Evolutionary conservation across 2,888 invertebrate species (phyloP), one percentile per base, ranked within the genome.

Genomic region (Xestia xanthographa): DNA sequence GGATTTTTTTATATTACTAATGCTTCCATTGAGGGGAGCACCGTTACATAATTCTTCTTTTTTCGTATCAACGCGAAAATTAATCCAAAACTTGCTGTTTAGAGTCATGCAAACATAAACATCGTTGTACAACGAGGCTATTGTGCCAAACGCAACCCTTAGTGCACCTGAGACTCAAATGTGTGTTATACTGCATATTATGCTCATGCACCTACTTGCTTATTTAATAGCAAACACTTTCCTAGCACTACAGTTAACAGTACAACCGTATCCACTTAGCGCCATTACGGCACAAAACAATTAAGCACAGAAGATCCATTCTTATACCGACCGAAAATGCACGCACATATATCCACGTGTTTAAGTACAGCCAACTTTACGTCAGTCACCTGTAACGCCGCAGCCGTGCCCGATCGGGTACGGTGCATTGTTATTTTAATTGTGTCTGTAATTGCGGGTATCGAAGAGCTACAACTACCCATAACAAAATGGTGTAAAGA

Each of bases 241-340:
- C 3, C 20, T 14, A 43, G 60, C 56, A 74, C 74, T 75, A 72
- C 58, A 75, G 34, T 69, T 66, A 77, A 77, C 65, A 75, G 67
- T 41, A 77, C 65, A 70, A 48, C 77, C 26, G 43, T 72, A 74
- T 60, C 80, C 80, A 85, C 80, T 85, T 76, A 83, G 38, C 66
- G 66, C 72, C 76, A 83, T 85, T 75, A 80, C 26, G 65, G 70
- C 58, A 58, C 29, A 58, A 58, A 11, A 41, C 20, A 20, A 1
- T 3, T 9, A 48, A 0, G 1, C 2, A 12, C 53, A 58, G 58
- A 58, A 58, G 29, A 0, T 20, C 20, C 29, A 34, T 29, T 58
- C 20, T 1, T 20, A 20, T 3, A 29, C 29, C 17, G 29, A 58
- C 6, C 17, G 29, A 58, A 29, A 29, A 58, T 58, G 29, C 20